Conservation (phyloP, 2,113 vertebrate genomes). For the Ochotona curzoniae region DNA sequence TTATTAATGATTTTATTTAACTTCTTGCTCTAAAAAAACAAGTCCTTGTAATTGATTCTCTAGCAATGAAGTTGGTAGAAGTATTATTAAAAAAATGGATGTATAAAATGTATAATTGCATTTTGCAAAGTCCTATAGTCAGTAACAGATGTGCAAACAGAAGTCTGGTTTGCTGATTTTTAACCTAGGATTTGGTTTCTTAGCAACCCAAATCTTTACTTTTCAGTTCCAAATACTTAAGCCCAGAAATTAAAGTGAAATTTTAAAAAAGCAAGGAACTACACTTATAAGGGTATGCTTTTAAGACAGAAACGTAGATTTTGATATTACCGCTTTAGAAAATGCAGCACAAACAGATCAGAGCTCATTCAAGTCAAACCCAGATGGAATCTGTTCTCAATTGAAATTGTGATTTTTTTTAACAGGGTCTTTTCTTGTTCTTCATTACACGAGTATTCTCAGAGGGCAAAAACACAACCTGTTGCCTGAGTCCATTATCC, state of each 20-base stretch:
- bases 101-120: background rate
- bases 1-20: slow-evolving; percentile 34
- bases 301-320: slow-evolving; percentile 35
- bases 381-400: background rate
- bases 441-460: slow-evolving; percentile 15
- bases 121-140: background rate
- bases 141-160: slow-evolving; percentile 42
- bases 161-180: slow-evolving; percentile 32
- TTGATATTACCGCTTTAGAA: background rate
- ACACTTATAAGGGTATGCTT: background rate
- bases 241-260: background rate
- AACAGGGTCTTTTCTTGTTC: background rate
- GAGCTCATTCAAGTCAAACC: slow-evolving; percentile 25
- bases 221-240: background rate
- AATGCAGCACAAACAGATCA: background rate
- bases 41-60: background rate
- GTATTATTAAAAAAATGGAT: background rate
- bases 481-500: slow-evolving; percentile 13
- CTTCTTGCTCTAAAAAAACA: background rate
- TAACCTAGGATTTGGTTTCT: slow-evolving; percentile 40
- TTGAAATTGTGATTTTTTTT: slow-evolving; percentile 40
- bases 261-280: background rate
- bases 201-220: slow-evolving; percentile 34
- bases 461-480: background rate
- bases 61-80: background rate